Conservation (phyloP, 2,888 invertebrate genomes). For the Amorpha juglandis region DNA sequence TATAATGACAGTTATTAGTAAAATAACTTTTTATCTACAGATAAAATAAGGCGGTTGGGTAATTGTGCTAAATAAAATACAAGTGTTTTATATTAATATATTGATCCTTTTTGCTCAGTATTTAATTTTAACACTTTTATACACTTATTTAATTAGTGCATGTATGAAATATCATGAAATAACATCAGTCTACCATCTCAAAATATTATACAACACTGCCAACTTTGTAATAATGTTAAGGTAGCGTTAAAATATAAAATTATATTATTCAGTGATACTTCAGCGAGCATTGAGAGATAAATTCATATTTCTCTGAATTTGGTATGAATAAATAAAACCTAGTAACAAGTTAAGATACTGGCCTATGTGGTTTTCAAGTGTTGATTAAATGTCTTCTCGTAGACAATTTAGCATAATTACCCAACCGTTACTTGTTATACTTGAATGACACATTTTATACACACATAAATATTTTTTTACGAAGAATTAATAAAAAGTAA, state of each 20-base stretch:
- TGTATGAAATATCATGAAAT: background rate
- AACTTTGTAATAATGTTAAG: background rate
- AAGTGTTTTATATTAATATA: slow-evolving; percentile 34
- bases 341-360: background rate
- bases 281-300: background rate
- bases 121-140: slow-evolving; percentile 9
- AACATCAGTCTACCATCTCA: background rate
- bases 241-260: background rate
- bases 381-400: slow-evolving; percentile 27
- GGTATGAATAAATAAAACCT: background rate
- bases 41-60: slow-evolving; percentile 61
- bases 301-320: background rate
- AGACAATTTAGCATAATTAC: slow-evolving; percentile 56
- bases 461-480: slow-evolving; percentile 84
- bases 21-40: slow-evolving; percentile 79
- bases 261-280: no score
- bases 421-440: slow-evolving; percentile 71
- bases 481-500: slow-evolving; percentile 50
- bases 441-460: slow-evolving; percentile 81
- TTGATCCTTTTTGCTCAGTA: slow-evolving; percentile 24
- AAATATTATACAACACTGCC: background rate
- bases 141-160: no score
- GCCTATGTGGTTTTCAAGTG: background rate
- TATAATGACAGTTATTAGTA: slow-evolving; percentile 75
- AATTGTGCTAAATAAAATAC: slow-evolving; percentile 54